Evolutionary conservation across 1,140 invertebrate species (phyloP).

Genomic region (Marisa cornuarietis): DNA sequence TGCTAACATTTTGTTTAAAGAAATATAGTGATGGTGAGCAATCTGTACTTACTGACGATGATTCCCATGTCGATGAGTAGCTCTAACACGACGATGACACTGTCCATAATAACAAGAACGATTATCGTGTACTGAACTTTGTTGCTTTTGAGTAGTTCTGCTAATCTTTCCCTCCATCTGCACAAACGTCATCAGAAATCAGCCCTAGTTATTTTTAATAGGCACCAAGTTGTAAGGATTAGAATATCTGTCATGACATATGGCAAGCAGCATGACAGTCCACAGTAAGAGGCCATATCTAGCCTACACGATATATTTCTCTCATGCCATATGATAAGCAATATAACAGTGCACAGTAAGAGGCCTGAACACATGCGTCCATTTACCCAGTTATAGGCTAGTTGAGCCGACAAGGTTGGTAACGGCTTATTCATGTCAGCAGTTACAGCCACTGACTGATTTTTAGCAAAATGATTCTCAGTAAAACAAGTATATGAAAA

Average conservation of each 20-base stretch:
- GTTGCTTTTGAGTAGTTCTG: slow-evolving; percentile 28
- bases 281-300: no score
- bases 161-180: slow-evolving; percentile 34
- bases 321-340: no score
- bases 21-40: background rate
- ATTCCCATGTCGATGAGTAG: slow-evolving; percentile 48
- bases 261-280: background rate
- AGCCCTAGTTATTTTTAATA: no score
- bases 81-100: slow-evolving; percentile 47
- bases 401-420: no score
- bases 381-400: no score
- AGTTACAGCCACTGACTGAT: no score
- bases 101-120: slow-evolving; percentile 46
- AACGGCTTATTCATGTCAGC: no score
- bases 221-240: background rate
- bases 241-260: background rate
- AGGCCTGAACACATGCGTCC: no score
- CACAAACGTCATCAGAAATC: background rate
- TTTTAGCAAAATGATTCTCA: no score
- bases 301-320: no score
- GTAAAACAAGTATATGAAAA: no score
- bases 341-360: no score
- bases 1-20: background rate
- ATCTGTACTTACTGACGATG: slow-evolving; percentile 31
- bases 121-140: slow-evolving; percentile 40